Conservation (phyloP, 1,140 invertebrate species). For the Myzus persicae region DNA sequence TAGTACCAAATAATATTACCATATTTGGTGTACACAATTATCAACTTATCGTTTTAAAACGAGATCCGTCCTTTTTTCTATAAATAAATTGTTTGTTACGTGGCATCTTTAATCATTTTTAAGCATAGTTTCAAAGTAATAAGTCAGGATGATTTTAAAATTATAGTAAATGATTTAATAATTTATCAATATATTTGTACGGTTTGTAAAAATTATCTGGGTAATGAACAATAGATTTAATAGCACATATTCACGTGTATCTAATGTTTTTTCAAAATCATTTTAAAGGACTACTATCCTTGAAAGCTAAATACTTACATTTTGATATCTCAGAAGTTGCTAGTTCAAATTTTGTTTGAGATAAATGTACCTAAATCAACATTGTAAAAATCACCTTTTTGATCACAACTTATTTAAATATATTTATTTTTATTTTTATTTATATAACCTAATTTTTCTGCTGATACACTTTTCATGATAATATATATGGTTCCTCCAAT, state of each 20-base stretch:
- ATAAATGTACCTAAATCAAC: no score
- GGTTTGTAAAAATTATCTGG: background rate
- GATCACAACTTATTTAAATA: background rate
- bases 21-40: no score
- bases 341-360: background rate
- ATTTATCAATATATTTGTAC: background rate
- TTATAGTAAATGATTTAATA: background rate
- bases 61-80: no score
- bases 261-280: background rate
- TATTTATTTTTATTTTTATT: background rate
- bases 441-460: constrained; percentile 25
- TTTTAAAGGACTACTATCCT: background rate
- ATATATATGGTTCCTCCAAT: background rate
- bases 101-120: no score
- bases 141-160: background rate
- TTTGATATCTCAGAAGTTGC: background rate
- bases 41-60: no score
- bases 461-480: background rate
- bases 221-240: background rate
- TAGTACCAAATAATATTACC: no score
- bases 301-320: background rate
- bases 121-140: no score
- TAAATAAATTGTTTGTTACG: no score
- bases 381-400: background rate
- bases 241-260: background rate